phyloP scores from a whole-genome alignment of 2,888 invertebrate genomes.

The Bombylius discolor region DNA sequence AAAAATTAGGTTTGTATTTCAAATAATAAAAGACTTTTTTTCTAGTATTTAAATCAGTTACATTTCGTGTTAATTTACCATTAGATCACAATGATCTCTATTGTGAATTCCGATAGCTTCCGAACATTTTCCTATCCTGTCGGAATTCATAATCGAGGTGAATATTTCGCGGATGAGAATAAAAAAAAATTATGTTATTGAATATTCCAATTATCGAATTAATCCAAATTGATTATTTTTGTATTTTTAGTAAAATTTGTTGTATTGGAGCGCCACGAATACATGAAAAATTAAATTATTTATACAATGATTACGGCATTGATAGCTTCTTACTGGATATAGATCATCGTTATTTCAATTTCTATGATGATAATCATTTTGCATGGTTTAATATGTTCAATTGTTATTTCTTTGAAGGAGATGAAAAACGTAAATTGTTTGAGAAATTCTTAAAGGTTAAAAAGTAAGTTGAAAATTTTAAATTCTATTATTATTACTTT shows the following conservation, averaged over 20 bases:
- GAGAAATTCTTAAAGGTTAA: conserved; percentile 47
- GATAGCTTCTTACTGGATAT: conserved; percentile 64
- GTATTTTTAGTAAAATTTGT: conserved; percentile 50
- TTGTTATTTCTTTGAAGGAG: conserved; percentile 63
- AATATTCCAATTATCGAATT: neutral
- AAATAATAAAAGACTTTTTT: too few relatives aligned
- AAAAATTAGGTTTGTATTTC: conserved; percentile 41
- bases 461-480: conserved; percentile 31
- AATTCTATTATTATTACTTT: too few relatives aligned
- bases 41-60: too few relatives aligned
- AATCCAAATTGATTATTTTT: neutral
- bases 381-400: conserved; percentile 87
- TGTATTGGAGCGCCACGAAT: conserved; percentile 78
- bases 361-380: conserved; percentile 51
- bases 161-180: too few relatives aligned
- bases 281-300: conserved; percentile 47
- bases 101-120: too few relatives aligned
- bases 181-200: too few relatives aligned
- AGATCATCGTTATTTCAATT: conserved; percentile 58
- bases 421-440: conserved; percentile 43
- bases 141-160: too few relatives aligned
- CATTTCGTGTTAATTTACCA: too few relatives aligned
- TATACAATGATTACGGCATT: conserved; percentile 28
- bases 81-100: too few relatives aligned
- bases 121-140: too few relatives aligned